These are phyloP conservation scores for Mya arenaria DNA, from an alignment of 1,140 invertebrate genomes.

Conservation along the genomic window DNA sequence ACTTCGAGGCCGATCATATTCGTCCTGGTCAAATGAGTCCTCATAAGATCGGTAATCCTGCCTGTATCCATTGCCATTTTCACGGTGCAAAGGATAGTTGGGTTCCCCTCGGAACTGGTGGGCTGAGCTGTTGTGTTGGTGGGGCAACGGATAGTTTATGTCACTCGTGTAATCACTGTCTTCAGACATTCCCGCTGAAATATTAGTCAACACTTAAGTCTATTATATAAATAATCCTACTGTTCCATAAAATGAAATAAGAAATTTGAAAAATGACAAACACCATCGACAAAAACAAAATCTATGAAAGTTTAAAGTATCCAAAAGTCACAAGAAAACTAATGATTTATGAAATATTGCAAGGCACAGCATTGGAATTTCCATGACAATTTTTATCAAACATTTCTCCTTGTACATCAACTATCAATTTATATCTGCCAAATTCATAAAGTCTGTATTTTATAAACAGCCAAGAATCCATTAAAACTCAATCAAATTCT, in stretches of 20 bases:
- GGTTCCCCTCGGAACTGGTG: slow-evolving; percentile 78
- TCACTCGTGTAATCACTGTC: slow-evolving; percentile 98
- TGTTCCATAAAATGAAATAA: no score
- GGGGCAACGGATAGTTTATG: slow-evolving; percentile 94
- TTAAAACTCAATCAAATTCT: no score
- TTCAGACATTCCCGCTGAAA: slow-evolving; percentile 95
- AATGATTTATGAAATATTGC: no score
- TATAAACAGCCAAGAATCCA: no score
- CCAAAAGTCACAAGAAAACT: no score
- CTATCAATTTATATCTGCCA: no score
- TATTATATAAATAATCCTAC: no score
- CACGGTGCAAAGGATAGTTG: slow-evolving; percentile 61
- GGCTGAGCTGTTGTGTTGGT: slow-evolving; percentile 80
- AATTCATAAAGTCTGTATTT: no score
- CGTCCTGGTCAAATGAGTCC: slow-evolving; percentile 56
- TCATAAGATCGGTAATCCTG: slow-evolving; percentile 57
- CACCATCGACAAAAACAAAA: background rate
- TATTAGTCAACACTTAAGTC: background rate
- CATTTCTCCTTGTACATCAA: no score
- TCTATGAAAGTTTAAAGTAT: no score
- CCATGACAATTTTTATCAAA: no score
- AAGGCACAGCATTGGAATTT: no score
- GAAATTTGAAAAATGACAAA: background rate
- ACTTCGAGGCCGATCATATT: slow-evolving; percentile 19
- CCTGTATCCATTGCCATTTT: slow-evolving; percentile 64